Evolutionary conservation across 30 jellyfish, hydroid and myxozoan genomes (phyloP).

Genomic region (Chrysaora quinquecirrha): DNA sequence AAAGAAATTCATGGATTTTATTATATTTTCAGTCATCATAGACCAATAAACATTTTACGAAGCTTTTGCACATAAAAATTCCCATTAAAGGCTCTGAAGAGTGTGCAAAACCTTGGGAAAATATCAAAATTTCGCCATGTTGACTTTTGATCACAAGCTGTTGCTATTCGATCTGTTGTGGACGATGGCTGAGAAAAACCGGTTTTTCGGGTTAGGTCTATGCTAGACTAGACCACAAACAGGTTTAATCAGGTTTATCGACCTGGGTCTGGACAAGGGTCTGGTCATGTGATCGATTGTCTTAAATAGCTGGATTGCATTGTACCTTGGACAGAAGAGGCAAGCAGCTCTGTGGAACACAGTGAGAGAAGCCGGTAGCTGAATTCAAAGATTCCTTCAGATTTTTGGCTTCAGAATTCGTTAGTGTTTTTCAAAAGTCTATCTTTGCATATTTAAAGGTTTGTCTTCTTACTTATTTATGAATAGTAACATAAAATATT

Average conservation of each 20-base stretch:
- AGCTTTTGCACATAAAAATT: no score
- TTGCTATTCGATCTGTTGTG: conserved; percentile 5
- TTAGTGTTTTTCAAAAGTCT: no score
- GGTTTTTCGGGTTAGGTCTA: conserved; percentile 19
- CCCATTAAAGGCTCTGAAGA: no score
- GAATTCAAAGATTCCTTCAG: neutral
- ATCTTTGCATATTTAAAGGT: no score
- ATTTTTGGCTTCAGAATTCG: neutral
- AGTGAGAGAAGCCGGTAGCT: neutral
- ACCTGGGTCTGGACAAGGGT: neutral
- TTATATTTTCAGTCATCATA: no score
- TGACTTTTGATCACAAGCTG: no score
- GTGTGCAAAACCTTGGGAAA: no score
- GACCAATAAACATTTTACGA: no score
- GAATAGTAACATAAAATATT: no score
- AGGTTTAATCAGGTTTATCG: neutral
- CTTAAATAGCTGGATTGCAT: neutral
- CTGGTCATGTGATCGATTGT: conserved; percentile 6
- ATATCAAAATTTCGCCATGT: no score
- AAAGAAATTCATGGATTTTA: no score
- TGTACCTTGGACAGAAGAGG: neutral
- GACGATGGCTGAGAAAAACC: conserved; percentile 22
- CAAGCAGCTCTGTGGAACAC: neutral
- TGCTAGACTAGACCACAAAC: conserved; percentile 35
- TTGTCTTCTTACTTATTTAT: no score